Evolutionary conservation across 92 coral and sea anemone genomes (phyloP).

Genomic region (Epizoanthus illoricatus): DNA sequence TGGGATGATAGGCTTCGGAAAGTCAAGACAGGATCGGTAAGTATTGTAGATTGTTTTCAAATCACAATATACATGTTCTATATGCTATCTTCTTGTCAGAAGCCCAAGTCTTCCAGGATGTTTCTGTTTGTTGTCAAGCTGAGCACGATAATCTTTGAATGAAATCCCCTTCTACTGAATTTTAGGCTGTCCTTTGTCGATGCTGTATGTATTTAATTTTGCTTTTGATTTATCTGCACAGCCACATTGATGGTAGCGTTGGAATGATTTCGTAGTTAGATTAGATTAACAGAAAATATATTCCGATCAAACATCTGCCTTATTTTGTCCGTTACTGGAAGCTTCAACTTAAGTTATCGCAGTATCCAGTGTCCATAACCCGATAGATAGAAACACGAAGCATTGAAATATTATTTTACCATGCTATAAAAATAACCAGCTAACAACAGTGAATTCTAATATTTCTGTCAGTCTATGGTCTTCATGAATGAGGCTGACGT

Average conservation of each 20-base stretch:
- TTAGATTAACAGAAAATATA: neutral
- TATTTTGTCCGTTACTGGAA: neutral
- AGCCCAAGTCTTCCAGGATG: neutral
- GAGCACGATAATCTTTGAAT: conserved; percentile 10
- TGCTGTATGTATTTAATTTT: neutral
- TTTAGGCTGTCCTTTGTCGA: neutral
- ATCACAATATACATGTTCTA: neutral
- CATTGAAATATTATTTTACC: too few species aligned
- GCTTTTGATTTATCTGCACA: neutral
- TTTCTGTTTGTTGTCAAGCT: neutral
- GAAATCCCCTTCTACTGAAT: conserved; percentile 1
- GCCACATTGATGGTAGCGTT: neutral
- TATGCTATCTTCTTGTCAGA: neutral
- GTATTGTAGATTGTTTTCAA: neutral
- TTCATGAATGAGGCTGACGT: neutral
- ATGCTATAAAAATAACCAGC: too few species aligned
- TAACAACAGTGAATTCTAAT: too few species aligned
- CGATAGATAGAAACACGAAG: too few species aligned
- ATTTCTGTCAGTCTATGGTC: neutral
- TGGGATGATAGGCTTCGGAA: conserved; percentile 15
- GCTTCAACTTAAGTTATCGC: neutral
- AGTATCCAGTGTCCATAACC: too few species aligned
- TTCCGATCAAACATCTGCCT: neutral
- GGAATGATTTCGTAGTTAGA: neutral
- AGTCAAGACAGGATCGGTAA: conserved; percentile 10